Evolutionary conservation across 2,113 vertebrate genomes (phyloP), one percentile per base, ranked within the genome.

Genomic region (Sylvietta virens): DNA sequence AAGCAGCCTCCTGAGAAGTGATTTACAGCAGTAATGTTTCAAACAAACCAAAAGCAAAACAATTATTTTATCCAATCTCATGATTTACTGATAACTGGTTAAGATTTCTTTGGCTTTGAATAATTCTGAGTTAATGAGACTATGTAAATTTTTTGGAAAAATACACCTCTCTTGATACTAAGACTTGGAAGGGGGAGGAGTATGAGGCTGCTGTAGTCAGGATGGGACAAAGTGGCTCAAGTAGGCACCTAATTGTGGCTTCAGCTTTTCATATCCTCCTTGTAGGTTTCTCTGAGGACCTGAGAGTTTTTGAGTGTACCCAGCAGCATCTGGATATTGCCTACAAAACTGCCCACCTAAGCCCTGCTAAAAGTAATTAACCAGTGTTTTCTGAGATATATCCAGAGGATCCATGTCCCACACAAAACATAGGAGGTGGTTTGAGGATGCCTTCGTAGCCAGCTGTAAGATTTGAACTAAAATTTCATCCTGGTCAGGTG

Each of bases 111-210:
- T 67, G 11, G 16, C 27, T 85, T 86, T 65, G 27, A 53, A 27
- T 82, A 6, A 5, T 77, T 94, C 21, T 76, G n/a, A 48, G 56
- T 54, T 66, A 23, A 24, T 58, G 10, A 61, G 20, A 79, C 30
- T 45, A 42, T 57, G 10, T 58, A 37, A 39, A 9, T 62, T 13
- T 70, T 92, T 94, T 80, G 2, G n/a, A 10, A 76, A 69, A 82
- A 17, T 6, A 3, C 0, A 0, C 3, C 3, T 74, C 13, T 81
- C 1, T n/a, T 57, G 40, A 6, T 86, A 6, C 7, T 20, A 40
- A 73, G 22, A 21, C 4, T 1, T 42, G 35, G 28, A 64, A 24
- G 13, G 31, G 9, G 40, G 24, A 71, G 17, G 28, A 71, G 20
- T 48, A 4, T 28, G 51, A 81, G 72, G 24, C 57, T 71, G 23